Evolutionary conservation across 2,888 invertebrate genomes (phyloP).

Genomic region (Xestia sexstrigata): DNA sequence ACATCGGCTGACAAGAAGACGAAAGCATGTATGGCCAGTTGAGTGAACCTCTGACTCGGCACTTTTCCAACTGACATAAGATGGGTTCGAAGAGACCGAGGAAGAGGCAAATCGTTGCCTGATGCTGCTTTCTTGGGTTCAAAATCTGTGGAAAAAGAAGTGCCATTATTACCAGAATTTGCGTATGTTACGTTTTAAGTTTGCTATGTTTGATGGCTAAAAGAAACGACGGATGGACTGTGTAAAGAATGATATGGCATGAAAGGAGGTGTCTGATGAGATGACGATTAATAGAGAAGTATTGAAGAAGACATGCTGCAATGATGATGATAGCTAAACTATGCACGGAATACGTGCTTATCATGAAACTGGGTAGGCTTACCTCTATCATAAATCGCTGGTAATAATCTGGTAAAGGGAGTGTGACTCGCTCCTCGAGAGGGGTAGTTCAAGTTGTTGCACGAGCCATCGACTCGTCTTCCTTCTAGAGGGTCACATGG

Average conservation of each 20-base stretch:
- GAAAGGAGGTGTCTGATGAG: too few relatives aligned
- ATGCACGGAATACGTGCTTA: neutral
- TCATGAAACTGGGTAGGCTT: neutral
- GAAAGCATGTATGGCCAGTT: conserved; percentile 68
- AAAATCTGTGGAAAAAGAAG: conserved; percentile 39
- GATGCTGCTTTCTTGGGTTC: conserved; percentile 71
- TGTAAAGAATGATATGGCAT: too few relatives aligned
- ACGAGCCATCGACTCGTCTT: conserved; percentile 80
- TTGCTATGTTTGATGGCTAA: too few relatives aligned
- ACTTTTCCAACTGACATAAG: conserved; percentile 73
- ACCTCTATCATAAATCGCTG: conserved; percentile 76
- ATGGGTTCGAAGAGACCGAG: conserved; percentile 70
- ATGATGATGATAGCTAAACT: too few relatives aligned
- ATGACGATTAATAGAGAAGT: too few relatives aligned
- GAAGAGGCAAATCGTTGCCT: conserved; percentile 69
- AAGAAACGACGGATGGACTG: too few relatives aligned
- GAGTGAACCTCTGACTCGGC: conserved; percentile 69
- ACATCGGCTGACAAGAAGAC: conserved; percentile 71
- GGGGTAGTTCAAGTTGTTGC: conserved; percentile 79
- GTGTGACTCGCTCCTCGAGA: conserved; percentile 76
- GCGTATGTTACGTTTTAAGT: too few relatives aligned
- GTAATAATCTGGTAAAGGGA: conserved; percentile 75
- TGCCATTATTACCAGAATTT: too few relatives aligned
- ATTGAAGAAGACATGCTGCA: too few relatives aligned
- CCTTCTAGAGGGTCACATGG: conserved; percentile 79